Base-by-base conservation (phyloP, 2,888 invertebrate species). In the Eilema sororculum region DNA sequence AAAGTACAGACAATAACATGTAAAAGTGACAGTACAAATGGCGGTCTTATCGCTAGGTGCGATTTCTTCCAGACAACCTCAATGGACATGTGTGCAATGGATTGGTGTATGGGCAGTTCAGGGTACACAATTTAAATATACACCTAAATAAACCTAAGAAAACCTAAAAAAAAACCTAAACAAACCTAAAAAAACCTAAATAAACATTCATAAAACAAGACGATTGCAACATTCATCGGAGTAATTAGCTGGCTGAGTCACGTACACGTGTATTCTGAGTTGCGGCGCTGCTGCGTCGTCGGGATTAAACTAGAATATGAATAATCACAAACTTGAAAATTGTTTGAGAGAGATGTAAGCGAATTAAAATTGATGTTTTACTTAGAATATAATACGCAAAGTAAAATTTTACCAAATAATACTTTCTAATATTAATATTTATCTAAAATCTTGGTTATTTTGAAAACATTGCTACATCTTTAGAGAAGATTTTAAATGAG, bases 291-390 rank as follows among this genome's bases (percentile, higher is more conserved):
- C n/a, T n/a, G n/a, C n/a, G n/a, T n/a, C 16, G 37, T 60, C 13
- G 67, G 67, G 60, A 41, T 25, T 20, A 69, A 80, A 63, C 62
- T 72, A 65, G 69, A 78, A 70, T 78, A 78, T n/a, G 46, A 65
- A 69, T 75, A 69, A 75, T 75, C 68, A 64, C 20, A 68, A 69
- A 64, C 30, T 63, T 57, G 64, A 78, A 64, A 69, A 58, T 30
- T 33, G 61, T 67, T 30, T 20, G 41, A 58, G 46, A 58, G 56
- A 62, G 46, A 59, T 73, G 33, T 61, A 67, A 24, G 46, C 57
- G 28, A 62, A 20, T 68, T 41, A 24, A 79, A 66, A 58, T 58
- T 56, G 37, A 46, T 61, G 52, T 67, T 68, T 65, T 46, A 33
- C 41, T 60, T 37, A 16, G 25, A 52, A 60, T 60, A 52, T 28